These are phyloP conservation scores for Stichopus horrens DNA, from an alignment of 53 echinoderm and acorn worm species.

Conservation along the genomic window DNA sequence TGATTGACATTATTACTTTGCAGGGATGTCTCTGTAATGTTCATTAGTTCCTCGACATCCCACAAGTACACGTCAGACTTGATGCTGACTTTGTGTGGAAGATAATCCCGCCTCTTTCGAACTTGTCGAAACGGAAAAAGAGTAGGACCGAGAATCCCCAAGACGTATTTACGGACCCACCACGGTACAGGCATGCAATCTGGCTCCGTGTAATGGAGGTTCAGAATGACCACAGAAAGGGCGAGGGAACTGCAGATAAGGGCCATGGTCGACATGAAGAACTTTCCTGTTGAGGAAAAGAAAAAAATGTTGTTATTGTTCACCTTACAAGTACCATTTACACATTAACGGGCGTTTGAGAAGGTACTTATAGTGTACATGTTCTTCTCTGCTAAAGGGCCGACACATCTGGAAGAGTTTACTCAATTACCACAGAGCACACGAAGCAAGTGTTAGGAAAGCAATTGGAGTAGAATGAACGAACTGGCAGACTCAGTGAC, in stretches of 20 bases:
- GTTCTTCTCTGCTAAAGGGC: too few relatives aligned
- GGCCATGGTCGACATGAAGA: conserved; percentile 95
- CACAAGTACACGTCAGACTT: conserved; percentile 76
- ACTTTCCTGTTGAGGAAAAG: conserved; percentile 68
- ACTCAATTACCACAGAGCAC: too few relatives aligned
- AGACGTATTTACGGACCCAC: conserved; percentile 82
- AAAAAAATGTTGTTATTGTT: not conserved
- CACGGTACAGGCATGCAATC: conserved; percentile 85
- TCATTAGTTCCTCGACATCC: conserved; percentile 82
- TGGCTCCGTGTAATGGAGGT: conserved; percentile 86
- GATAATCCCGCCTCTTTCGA: conserved; percentile 54
- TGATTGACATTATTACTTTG: conserved; percentile 35
- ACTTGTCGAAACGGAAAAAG: conserved; percentile 62
- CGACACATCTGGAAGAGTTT: too few relatives aligned
- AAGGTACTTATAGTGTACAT: too few relatives aligned
- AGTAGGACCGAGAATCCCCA: conserved; percentile 60
- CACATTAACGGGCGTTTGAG: too few relatives aligned
- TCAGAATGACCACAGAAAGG: conserved; percentile 87
- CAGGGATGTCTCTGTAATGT: conserved; percentile 40
- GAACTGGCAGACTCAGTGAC: too few relatives aligned
- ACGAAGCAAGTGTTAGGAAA: too few relatives aligned
- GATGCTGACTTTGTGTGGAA: conserved; percentile 55
- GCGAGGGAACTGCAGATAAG: conserved; percentile 86
- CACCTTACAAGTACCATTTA: too few relatives aligned
- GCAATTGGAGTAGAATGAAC: too few relatives aligned